Conservation (phyloP, 1,140 invertebrate species). For the Heliothis subflexa region DNA sequence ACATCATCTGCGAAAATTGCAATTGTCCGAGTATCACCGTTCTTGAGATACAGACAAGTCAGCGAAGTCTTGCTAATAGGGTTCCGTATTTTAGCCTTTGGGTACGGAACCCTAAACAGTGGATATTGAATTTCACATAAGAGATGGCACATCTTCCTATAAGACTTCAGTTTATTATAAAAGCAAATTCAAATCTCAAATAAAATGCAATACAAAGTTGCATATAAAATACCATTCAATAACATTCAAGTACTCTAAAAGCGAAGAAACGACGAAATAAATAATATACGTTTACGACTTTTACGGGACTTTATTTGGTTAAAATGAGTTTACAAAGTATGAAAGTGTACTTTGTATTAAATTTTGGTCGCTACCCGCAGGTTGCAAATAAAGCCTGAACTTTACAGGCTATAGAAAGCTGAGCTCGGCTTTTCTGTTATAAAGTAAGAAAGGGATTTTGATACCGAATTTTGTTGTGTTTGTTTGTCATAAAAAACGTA, state of each 20-base stretch:
- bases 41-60: too few species aligned
- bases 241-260: background rate
- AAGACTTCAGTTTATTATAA: too few species aligned
- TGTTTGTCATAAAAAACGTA: background rate
- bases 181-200: too few species aligned
- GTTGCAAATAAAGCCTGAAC: conserved; percentile 3
- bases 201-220: background rate
- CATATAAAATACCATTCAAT: background rate
- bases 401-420: conserved; percentile 17
- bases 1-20: too few species aligned
- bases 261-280: conserved; percentile 11
- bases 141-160: too few species aligned
- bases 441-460: conserved; percentile 2
- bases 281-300: conserved; percentile 12
- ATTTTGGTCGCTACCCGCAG: background rate
- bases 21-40: too few species aligned
- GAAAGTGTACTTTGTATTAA: conserved; percentile 27
- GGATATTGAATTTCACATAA: too few species aligned
- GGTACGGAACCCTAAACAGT: too few species aligned
- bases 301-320: background rate
- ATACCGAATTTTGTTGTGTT: background rate
- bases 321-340: conserved; percentile 16
- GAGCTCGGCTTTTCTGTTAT: conserved; percentile 18
- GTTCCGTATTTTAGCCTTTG: too few species aligned
- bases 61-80: too few species aligned